These are phyloP conservation scores for Drosophila robusta DNA, from an alignment of 2,888 invertebrate species.

Conservation along the genomic window DNA sequence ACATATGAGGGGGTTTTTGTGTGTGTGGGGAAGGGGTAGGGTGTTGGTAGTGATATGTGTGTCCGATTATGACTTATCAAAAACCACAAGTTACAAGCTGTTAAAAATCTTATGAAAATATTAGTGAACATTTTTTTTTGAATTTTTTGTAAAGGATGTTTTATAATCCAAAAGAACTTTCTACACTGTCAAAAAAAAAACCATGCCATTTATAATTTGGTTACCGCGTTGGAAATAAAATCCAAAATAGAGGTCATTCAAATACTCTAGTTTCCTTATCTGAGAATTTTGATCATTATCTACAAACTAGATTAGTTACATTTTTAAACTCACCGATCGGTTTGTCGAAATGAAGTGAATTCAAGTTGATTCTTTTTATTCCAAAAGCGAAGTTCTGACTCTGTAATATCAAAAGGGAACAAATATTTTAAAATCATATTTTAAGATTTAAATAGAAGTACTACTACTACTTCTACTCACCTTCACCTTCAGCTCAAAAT, in stretches of 20 bases:
- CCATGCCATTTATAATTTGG: neutral
- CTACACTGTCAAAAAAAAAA: neutral
- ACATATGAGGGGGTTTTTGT: neutral
- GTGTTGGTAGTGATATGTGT: neutral
- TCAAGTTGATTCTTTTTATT: neutral
- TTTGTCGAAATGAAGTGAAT: neutral
- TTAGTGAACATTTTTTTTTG: too few relatives aligned
- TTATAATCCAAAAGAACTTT: neutral
- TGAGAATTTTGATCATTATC: constrained; percentile 3
- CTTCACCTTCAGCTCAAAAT: too few relatives aligned
- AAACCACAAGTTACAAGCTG: constrained; percentile 13
- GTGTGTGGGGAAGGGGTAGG: neutral
- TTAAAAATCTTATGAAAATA: neutral
- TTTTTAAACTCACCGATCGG: constrained; percentile 17
- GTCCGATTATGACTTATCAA: constrained; percentile 36
- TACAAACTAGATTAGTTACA: constrained; percentile 4
- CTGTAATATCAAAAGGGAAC: constrained; percentile 8
- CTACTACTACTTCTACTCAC: too few relatives aligned
- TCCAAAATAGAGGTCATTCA: neutral
- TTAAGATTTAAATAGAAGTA: too few relatives aligned
- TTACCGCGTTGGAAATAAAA: neutral
- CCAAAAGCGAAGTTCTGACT: neutral
- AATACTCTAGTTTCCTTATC: constrained; percentile 1
- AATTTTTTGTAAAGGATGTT: too few relatives aligned
- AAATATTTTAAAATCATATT: neutral